Evolutionary conservation across 2,797 vertebrate species (phyloP), one percentile per base, ranked within the genome.

Genomic region (Etheostoma perlongum): DNA sequence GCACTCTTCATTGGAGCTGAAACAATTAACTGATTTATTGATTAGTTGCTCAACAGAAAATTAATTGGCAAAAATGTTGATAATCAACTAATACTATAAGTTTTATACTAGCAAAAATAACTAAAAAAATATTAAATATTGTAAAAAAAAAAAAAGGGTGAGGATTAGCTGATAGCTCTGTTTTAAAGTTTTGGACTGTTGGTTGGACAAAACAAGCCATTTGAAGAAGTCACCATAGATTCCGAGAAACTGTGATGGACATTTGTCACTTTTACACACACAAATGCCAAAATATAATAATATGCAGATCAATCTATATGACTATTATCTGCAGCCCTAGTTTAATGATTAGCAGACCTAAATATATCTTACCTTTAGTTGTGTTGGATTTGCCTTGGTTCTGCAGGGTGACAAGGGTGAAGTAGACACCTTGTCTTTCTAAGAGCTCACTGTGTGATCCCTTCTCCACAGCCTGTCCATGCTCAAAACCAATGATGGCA

Each of bases 381-480:
- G 80, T 53, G 67, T 70, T 71, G 23, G 90, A 76, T 48, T 80
- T 15, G 40, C 75, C 90, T 83, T 95, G 91, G 79, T 93, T 94
- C 84, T 96, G 96, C 36, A 96, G 91, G 14, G 95, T 96, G 76
- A 95, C 95, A 47, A 96, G 81, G 42, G 95, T 96, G 79, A 95
- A 96, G 84, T 95, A 96, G 74, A 96, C 93, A 0, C 96, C 96
- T 85, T 95, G 70, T 69, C 72, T 94, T 16, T 94, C 88, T 2
- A 96, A 64, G 0, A 96, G 91, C 61, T 95, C 90, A 27, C 65
- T 88, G 79, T 96, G 96, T 0, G 92, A 91, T 52, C 96, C 96
- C 52, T 55, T 93, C 89, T 96, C 96, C 78, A 96, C 93, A 11
- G 93, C 95, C 62, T 58, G 82, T 30, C 96, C 96, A 1, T 90